phyloP scores from a whole-genome alignment of 2,113 vertebrate species.

The Sminthopsis crassicaudata region DNA sequence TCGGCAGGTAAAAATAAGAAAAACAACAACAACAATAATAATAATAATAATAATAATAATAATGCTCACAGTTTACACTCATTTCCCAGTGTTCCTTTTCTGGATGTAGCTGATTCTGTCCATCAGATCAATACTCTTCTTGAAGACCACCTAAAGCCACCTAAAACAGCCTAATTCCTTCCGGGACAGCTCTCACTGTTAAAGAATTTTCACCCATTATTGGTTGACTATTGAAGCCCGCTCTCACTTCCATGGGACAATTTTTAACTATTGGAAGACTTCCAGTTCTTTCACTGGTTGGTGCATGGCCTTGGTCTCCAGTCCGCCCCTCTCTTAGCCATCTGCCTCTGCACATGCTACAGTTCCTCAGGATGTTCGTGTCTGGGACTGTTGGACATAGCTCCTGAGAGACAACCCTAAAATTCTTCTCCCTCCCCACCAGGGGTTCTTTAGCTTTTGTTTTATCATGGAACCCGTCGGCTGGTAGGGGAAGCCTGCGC shows the following conservation, averaged over 20 bases:
- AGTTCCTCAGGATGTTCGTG: neutral
- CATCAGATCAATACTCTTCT: neutral
- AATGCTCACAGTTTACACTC: too few relatives aligned
- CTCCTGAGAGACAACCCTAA: neutral
- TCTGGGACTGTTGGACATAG: neutral
- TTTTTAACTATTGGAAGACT: neutral
- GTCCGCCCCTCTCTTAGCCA: neutral
- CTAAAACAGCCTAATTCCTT: neutral
- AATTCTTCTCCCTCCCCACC: neutral
- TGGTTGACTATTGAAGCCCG: neutral
- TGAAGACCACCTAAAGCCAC: neutral
- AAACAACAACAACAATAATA: too few relatives aligned
- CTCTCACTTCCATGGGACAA: neutral
- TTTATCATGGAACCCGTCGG: neutral
- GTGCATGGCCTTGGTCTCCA: neutral
- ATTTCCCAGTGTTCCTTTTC: too few relatives aligned
- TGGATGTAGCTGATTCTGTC: too few relatives aligned
- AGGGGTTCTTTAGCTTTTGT: neutral
- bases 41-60: too few relatives aligned
- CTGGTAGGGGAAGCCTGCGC: neutral
- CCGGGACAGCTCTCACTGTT: neutral
- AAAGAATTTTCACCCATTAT: neutral
- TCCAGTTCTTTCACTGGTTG: neutral
- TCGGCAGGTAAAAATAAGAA: too few relatives aligned
- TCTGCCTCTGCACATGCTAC: neutral